A percentile compares a stretch with the other conserved stretches of the same genome.
phyloP scores from a whole-genome alignment of 1,140 invertebrate genomes.

The Helicoverpa zea region DNA sequence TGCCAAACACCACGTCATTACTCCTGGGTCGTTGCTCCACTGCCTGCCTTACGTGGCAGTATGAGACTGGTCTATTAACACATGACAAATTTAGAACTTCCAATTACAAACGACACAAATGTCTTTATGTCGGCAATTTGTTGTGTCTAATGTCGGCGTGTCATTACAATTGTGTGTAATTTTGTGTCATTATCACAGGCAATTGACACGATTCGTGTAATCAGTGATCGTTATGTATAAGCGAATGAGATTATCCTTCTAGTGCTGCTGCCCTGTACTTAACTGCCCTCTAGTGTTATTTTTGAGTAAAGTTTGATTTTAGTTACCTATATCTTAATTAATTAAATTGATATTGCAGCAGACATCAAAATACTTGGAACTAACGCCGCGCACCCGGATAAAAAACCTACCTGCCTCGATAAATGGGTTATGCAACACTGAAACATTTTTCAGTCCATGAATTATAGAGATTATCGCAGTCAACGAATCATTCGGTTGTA shows the following conservation, averaged over 20 bases:
- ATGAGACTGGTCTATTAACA: conserved; percentile 15
- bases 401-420: no score
- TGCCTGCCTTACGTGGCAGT: background rate
- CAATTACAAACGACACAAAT: conserved; percentile 34
- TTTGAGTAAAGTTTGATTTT: background rate
- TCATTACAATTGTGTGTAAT: conserved; percentile 36
- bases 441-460: no score
- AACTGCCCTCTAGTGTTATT: background rate
- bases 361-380: no score
- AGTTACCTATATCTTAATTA: background rate
- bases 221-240: conserved; percentile 23
- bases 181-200: conserved; percentile 30
- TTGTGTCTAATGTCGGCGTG: conserved; percentile 26
- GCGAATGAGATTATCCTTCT: conserved; percentile 36
- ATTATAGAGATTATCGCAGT: no score
- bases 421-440: no score
- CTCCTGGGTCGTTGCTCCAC: no score
- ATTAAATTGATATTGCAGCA: no score
- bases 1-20: no score
- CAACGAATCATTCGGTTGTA: no score
- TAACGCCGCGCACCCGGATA: no score
- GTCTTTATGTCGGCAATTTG: conserved; percentile 36
- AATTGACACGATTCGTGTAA: conserved; percentile 39
- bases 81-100: conserved; percentile 20
- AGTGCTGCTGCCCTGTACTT: no score